Conservation (phyloP, 2,888 invertebrate species). For the Yponomeuta evonymella region DNA sequence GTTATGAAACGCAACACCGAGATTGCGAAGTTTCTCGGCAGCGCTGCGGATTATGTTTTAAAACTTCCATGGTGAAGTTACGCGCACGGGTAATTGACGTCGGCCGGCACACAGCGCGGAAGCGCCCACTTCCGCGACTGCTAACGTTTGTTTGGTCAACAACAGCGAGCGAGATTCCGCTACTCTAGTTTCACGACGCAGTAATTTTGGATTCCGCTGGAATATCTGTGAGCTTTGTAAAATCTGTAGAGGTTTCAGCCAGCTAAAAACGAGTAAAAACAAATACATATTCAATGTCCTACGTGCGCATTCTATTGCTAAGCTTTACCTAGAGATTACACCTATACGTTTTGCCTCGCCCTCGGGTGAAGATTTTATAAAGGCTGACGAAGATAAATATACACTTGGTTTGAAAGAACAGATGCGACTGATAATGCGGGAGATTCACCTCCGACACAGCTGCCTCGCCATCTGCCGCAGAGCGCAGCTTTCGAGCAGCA, state of each 20-base stretch:
- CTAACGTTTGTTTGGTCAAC: conserved; percentile 37
- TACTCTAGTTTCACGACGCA: neutral
- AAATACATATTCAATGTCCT: neutral
- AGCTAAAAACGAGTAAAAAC: neutral
- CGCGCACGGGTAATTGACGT: conserved; percentile 40
- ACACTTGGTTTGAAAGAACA: conserved; percentile 27
- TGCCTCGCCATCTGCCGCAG: conserved; percentile 63
- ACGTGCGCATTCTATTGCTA: neutral
- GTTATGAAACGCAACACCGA: conserved; percentile 39
- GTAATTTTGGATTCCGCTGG: neutral
- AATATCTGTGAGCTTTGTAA: neutral
- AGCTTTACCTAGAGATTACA: neutral
- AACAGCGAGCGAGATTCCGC: conserved; percentile 13
- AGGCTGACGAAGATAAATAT: conserved; percentile 1
- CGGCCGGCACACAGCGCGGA: conserved; percentile 21
- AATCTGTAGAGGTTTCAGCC: neutral
- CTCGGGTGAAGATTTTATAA: neutral
- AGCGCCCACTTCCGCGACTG: conserved; percentile 34
- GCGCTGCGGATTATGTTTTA: conserved; percentile 37
- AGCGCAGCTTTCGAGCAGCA: conserved; percentile 38
- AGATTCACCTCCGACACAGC: conserved; percentile 51
- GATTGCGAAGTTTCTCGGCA: conserved; percentile 38
- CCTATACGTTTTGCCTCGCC: neutral
- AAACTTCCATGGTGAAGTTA: conserved; percentile 42
- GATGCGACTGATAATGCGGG: conserved; percentile 34